Conservation (phyloP, 2,113 vertebrate species). For the Jacana jacana region DNA sequence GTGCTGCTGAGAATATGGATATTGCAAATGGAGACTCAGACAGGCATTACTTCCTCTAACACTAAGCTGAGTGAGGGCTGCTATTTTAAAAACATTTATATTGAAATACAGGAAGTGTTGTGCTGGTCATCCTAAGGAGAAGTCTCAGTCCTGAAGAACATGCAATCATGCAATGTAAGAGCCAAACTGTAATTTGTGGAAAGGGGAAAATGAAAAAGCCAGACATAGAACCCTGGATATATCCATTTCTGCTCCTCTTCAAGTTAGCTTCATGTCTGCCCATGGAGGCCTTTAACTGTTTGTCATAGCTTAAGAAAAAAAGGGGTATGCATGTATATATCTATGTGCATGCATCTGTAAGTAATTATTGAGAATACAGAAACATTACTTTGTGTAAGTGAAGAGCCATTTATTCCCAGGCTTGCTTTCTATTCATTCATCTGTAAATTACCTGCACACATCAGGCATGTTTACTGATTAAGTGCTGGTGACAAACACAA, state of each 20-base stretch:
- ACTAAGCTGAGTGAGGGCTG: neutral
- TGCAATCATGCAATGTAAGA: fast-evolving
- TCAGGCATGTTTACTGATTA: neutral
- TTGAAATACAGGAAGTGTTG: neutral
- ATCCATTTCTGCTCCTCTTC: neutral
- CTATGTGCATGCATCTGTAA: neutral
- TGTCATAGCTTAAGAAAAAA: neutral
- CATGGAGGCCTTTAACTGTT: neutral
- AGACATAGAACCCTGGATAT: neutral
- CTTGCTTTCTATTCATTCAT: neutral
- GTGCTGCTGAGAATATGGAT: neutral
- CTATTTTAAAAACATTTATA: neutral
- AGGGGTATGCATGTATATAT: neutral
- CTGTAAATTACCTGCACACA: neutral
- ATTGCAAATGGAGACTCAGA: neutral
- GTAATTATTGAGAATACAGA: neutral
- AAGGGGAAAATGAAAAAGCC: neutral
- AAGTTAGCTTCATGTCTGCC: neutral
- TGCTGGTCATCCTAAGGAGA: neutral
- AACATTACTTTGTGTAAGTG: neutral
- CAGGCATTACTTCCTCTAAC: neutral
- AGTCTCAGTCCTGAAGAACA: neutral
- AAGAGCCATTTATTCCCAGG: neutral
- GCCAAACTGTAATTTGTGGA: neutral
- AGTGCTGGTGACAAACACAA: neutral